Base-by-base conservation (phyloP, 2,888 invertebrate genomes). In the Eilema caniola region DNA sequence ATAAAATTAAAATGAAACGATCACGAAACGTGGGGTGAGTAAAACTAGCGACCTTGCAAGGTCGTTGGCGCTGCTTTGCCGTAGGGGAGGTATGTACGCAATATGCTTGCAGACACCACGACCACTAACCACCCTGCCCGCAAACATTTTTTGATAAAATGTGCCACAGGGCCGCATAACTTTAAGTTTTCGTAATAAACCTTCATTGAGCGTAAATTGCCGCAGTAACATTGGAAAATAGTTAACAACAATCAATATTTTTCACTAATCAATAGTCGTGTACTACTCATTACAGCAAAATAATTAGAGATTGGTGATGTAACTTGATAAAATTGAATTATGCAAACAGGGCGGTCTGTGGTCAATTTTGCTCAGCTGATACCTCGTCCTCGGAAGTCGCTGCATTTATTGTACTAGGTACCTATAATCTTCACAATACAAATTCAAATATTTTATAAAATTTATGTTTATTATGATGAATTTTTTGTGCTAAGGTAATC, bases 41-140 rank as follows among this genome's bases (percentile, higher is more conserved):
- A 82, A 78, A 84, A 77, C 75, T 79, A 73, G 67, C 85, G 91
- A 90, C 93, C 93, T 93, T 89, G 86, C 88, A 88, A 91, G 92
- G 92, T 90, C 89, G 87, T 84, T 86, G 86, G 82, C 86, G 86
- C 82, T 85, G 80, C 80, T 83, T 70, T 79, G 77, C 81, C 76
- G 83, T 81, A 82, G 72, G 79, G 77, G 79, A 75, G 80, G 79
- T 79, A 80, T n/a, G n/a, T 83, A 86, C 76, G 77, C 79, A 81
- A 83, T 80, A 76, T 78, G 76, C 75, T 76, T 65, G 69, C 78
- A 72, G 78, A 24, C 70, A 62, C 73, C 72, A 78, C 76, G 57
- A 61, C 65, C 72, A 73, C 71, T 57, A n/a, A 41, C 77, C 28
- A 16, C 12, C 25, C 28, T 41, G 25, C 31, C 78, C 73, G 74